Evolutionary conservation across 1,140 invertebrate species (phyloP).

Genomic region (Eufriesea mexicana): DNA sequence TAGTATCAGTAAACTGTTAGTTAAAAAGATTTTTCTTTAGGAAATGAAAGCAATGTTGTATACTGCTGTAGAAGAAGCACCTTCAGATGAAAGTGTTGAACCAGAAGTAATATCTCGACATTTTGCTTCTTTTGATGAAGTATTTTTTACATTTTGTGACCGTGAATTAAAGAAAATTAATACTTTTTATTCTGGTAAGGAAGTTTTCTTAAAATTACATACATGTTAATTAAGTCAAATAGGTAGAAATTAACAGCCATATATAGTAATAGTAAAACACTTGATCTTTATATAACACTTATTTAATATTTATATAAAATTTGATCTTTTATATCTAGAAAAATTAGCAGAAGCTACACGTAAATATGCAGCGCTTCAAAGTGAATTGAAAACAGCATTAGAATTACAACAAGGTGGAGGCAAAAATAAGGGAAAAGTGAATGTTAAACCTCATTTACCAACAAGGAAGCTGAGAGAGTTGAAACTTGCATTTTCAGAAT

Average conservation of each 20-base stretch:
- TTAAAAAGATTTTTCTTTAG: conserved; percentile 78
- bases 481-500: conserved; percentile 99
- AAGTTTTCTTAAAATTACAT: not conserved
- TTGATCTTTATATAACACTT: not conserved
- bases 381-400: conserved; percentile 91
- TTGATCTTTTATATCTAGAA: conserved; percentile 86
- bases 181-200: conserved; percentile 95
- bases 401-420: conserved; percentile 85
- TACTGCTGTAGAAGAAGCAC: conserved; percentile 93
- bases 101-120: conserved; percentile 94
- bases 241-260: not conserved
- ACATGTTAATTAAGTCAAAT: not conserved
- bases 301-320: not conserved
- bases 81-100: conserved; percentile 93
- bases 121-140: conserved; percentile 97
- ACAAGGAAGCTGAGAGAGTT: conserved; percentile 94
- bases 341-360: conserved; percentile 98
- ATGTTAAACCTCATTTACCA: conserved; percentile 84
- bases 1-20: conserved; percentile 33
- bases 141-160: conserved; percentile 97
- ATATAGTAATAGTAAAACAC: not conserved
- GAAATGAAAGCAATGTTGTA: conserved; percentile 97
- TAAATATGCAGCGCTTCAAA: conserved; percentile 95
- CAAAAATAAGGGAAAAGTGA: conserved; percentile 82
- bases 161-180: conserved; percentile 98